Conservation (phyloP, 2,888 invertebrate species). For the Amblyjoppa proteus region DNA sequence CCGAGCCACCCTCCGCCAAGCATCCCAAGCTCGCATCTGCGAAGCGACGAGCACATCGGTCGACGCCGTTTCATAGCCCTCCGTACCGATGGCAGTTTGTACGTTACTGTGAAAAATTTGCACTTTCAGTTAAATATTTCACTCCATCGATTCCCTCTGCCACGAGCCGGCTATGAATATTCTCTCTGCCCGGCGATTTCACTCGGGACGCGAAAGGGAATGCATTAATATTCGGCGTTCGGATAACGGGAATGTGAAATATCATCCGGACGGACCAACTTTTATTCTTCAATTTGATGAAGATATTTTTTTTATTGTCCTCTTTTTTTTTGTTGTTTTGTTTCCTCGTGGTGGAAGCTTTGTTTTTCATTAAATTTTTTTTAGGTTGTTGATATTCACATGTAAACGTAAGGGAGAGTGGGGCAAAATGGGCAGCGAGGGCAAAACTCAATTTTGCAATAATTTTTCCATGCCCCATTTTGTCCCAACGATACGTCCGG, state of each 20-base stretch:
- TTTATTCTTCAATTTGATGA: background rate
- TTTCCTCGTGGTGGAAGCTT: background rate
- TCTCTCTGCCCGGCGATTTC: background rate
- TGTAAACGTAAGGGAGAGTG: too few species aligned
- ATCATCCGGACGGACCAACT: background rate
- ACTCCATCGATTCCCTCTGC: conserved; percentile 9
- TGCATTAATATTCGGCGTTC: background rate
- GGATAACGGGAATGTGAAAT: background rate
- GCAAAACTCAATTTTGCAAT: too few species aligned
- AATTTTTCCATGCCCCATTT: too few species aligned
- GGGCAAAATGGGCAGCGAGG: too few species aligned
- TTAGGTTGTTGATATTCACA: background rate
- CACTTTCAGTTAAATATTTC: conserved; percentile 41
- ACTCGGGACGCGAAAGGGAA: background rate
- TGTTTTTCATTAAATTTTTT: background rate
- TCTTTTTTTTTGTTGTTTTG: background rate
- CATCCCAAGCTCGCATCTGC: conserved; percentile 12
- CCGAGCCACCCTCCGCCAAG: background rate
- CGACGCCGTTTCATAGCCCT: background rate
- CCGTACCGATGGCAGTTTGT: conserved; percentile 10
- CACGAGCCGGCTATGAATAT: conserved; percentile 12
- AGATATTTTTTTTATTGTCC: background rate
- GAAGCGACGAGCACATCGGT: conserved; percentile 31
- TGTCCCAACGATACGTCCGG: too few species aligned
- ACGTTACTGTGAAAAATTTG: conserved; percentile 41